Evolutionary conservation across 2,113 vertebrate species (phyloP).

Genomic region (Daboia siamensis): DNA sequence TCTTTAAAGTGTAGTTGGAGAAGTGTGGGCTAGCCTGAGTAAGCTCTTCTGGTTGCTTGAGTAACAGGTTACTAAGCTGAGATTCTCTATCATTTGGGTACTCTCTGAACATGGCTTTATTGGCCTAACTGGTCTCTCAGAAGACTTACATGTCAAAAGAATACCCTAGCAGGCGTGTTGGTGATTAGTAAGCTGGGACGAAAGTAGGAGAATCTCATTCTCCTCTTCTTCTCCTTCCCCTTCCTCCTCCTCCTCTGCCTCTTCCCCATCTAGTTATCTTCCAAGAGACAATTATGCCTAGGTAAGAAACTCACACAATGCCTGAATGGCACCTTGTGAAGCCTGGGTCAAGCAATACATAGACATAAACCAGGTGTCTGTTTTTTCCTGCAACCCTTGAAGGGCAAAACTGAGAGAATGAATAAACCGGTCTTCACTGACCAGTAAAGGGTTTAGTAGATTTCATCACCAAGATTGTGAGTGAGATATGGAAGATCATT

Average conservation of each 20-base stretch:
- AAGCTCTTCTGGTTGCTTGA: not conserved
- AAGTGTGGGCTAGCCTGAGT: not conserved
- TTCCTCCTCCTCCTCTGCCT: not conserved
- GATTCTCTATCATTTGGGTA: not conserved
- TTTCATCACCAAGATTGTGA: not conserved
- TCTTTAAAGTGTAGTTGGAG: not conserved
- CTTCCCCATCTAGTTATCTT: not conserved
- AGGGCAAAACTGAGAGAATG: not conserved
- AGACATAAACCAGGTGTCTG: not conserved
- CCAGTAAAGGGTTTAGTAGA: not conserved
- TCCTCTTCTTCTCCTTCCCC: not conserved
- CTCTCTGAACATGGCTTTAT: not conserved
- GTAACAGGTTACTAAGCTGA: not conserved
- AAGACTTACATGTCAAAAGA: not conserved
- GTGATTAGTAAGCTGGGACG: not conserved
- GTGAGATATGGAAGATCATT: not conserved
- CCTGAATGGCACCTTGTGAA: not conserved
- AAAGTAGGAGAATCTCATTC: not conserved
- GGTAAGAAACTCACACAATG: not conserved
- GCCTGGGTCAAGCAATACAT: not conserved
- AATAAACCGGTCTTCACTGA: not conserved
- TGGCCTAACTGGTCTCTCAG: not conserved
- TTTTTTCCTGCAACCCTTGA: not conserved
- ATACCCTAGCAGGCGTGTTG: not conserved
- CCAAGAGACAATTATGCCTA: not conserved